Percentiles rank a stretch among this genome's conserved stretches.
Evolutionary conservation across 2,113 vertebrate genomes (phyloP).

Genomic region (Dinomys branickii): DNA sequence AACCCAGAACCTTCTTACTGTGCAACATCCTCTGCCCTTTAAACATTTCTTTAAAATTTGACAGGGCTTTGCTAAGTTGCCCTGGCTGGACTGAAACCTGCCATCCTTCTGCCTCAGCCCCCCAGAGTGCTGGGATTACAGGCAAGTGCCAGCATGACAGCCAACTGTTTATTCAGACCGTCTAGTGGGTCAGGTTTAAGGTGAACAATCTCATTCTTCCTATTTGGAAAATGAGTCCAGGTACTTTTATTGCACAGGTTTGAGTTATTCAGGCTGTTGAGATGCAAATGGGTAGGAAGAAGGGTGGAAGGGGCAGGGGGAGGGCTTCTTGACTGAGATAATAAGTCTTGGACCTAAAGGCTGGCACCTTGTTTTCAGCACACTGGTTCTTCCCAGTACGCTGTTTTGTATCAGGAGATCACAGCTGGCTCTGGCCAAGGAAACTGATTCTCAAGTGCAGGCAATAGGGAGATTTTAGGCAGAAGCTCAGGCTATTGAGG

Average conservation of each 20-base stretch:
- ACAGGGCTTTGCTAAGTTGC: neutral
- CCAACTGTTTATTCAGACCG: neutral
- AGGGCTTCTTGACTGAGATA: neutral
- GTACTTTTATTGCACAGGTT: neutral
- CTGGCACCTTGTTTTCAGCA: fast-evolving
- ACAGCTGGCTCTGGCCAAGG: neutral
- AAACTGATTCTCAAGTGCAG: neutral
- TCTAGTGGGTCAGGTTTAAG: neutral
- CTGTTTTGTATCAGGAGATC: fast-evolving
- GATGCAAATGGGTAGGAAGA: neutral
- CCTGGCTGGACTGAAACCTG: neutral
- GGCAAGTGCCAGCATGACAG: neutral
- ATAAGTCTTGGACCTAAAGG: neutral
- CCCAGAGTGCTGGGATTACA: neutral
- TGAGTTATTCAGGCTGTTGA: neutral
- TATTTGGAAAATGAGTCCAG: neutral
- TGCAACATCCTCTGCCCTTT: neutral
- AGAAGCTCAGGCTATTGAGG: neutral
- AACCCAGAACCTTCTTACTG: neutral
- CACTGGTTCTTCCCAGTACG: neutral
- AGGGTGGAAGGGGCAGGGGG: fast-evolving
- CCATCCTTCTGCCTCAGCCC: neutral
- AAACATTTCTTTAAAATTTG: neutral
- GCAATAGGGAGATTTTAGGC: neutral
- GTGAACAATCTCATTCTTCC: neutral